Conservation (phyloP, 2,797 vertebrate genomes). For the Myotis vivesi region DNA sequence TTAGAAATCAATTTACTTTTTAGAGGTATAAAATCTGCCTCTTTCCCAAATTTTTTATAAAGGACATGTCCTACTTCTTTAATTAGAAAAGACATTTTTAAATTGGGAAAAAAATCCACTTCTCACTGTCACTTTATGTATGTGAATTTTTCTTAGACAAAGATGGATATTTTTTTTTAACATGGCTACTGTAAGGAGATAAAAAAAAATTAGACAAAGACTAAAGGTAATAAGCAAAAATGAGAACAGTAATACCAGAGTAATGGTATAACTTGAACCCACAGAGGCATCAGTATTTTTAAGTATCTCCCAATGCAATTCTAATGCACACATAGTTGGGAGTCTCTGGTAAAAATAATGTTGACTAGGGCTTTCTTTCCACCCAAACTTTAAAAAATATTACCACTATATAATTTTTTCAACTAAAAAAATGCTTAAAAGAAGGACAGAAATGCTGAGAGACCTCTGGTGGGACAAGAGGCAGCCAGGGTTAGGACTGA, state of each 20-base stretch:
- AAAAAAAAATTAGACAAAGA: constrained; percentile 27
- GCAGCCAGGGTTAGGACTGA: background rate
- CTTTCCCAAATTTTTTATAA: constrained; percentile 55
- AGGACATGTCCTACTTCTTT: constrained; percentile 36
- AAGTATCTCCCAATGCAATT: background rate
- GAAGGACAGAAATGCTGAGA: constrained; percentile 33
- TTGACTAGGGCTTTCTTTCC: background rate
- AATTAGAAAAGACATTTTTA: constrained; percentile 71
- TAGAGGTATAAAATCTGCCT: constrained; percentile 30
- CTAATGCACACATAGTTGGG: background rate
- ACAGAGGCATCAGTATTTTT: background rate
- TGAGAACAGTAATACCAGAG: background rate
- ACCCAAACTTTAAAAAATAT: background rate
- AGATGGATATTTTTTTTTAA: constrained; percentile 15
- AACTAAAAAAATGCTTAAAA: constrained; percentile 22
- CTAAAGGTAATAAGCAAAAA: background rate
- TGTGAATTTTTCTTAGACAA: constrained; percentile 62
- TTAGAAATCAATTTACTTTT: constrained; percentile 54
- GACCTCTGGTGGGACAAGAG: background rate
- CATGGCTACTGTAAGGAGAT: background rate
- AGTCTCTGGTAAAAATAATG: background rate
- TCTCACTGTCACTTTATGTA: constrained; percentile 60
- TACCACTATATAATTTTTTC: background rate
- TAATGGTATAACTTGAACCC: background rate
- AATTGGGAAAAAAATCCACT: constrained; percentile 25